Base-by-base conservation (phyloP, 1,140 invertebrate genomes). In the Drosophila parabipectinata region DNA sequence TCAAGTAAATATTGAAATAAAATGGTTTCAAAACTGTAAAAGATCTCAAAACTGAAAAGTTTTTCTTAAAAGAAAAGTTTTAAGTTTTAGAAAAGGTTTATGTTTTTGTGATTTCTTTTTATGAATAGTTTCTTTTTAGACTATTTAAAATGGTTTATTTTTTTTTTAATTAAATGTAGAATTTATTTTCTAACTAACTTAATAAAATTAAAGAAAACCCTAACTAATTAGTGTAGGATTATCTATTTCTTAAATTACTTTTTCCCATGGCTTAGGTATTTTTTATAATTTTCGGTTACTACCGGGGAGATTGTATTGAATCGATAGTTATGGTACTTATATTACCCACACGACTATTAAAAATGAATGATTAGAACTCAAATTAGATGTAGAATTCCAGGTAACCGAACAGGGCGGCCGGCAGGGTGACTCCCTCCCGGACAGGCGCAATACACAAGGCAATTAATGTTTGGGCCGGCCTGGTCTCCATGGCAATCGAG, bases 401-500 rank as follows among this genome's bases (percentile, higher is more conserved):
- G 63, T 66, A 66, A 24, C 21, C 63, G 1, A 7, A 64, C 59
- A 64, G 45, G 47, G 59, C 44, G 63, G 47, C 10, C 12, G 39
- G 50, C 44, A 63, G 62, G 61, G 54, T 63, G 60, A 63, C 56
- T 60, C 8, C 41, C n/a, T 3, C 26, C 44, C 9, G 44, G 44
- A 14, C 63, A 52, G 59, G 59, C 63, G 63, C 59, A 64, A 34
- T 63, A 30, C 56, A 15, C 41, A 44, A 53, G 28, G 26, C 59
- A 67, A 67, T 67, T 67, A 67, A 67, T 67, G 63, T 64, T 64
- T 64, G 44, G 63, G 59, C 59, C 59, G 26, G 39, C 26, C 4
- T 8, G 59, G 63, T 67, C 14, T 50, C 63, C 63, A 67, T 67
- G 63, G 60, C 60, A 67, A 67, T 67, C 59, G 41, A 34, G 44